These are phyloP conservation scores for Helicoverpa assulta DNA, from an alignment of 2,888 invertebrate genomes.

Conservation along the genomic window DNA sequence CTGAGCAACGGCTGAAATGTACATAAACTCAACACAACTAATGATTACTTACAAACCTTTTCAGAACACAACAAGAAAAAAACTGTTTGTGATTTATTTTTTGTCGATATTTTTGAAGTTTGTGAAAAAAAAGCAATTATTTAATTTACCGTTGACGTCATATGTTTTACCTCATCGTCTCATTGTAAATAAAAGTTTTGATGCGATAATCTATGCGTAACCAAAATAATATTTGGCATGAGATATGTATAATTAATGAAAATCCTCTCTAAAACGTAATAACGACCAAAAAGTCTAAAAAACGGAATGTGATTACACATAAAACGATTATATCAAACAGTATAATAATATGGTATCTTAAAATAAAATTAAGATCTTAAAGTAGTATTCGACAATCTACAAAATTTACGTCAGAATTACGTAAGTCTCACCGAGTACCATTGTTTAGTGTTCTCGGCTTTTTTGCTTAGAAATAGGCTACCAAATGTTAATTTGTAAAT, in stretches of 20 bases:
- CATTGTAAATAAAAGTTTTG: slow-evolving; percentile 17
- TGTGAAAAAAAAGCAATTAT: neutral
- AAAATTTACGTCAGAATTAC: slow-evolving; percentile 39
- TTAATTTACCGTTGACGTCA: neutral
- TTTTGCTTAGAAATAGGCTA: neutral
- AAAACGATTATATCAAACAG: slow-evolving; percentile 68
- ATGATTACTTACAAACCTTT: too few relatives aligned
- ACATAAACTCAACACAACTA: too few relatives aligned
- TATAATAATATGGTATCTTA: slow-evolving; percentile 60
- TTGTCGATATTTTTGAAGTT: neutral
- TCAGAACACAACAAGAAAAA: too few relatives aligned
- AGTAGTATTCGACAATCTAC: slow-evolving; percentile 46
- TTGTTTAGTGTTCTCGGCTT: slow-evolving; percentile 10
- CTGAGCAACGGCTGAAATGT: too few relatives aligned
- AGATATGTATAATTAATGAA: slow-evolving; percentile 55
- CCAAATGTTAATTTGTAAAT: neutral
- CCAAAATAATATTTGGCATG: slow-evolving; percentile 52
- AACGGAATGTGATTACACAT: slow-evolving; percentile 77
- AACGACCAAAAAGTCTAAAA: slow-evolving; percentile 68
- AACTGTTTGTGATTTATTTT: too few relatives aligned
- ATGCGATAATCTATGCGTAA: slow-evolving; percentile 40
- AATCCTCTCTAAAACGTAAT: slow-evolving; percentile 59
- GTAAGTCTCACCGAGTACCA: slow-evolving; percentile 4
- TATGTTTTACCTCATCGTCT: neutral
- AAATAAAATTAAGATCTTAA: slow-evolving; percentile 61